A percentile compares a stretch with the other conserved stretches of the same genome.
Evolutionary conservation across 2,888 invertebrate genomes (phyloP).

Genomic region (Aphidius colemani): DNA sequence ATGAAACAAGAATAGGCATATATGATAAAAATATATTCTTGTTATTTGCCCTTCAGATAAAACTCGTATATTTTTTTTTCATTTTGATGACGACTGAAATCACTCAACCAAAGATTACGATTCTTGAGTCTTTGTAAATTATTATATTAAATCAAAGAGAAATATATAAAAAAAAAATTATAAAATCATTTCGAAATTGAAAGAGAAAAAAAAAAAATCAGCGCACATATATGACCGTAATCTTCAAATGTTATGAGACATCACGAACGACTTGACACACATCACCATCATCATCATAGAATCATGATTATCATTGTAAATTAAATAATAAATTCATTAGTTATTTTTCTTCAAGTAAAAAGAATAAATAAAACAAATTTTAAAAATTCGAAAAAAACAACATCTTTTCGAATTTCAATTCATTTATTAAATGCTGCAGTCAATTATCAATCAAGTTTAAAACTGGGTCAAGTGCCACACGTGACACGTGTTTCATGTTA

Average conservation of each 20-base stretch:
- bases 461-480: conserved; percentile 21
- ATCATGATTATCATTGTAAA: too few species aligned
- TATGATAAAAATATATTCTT: conserved; percentile 19
- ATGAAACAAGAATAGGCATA: conserved; percentile 20
- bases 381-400: too few species aligned
- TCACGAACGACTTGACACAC: too few species aligned
- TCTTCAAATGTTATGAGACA: too few species aligned
- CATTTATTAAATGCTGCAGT: background rate
- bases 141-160: too few species aligned
- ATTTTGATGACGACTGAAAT: too few species aligned
- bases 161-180: too few species aligned
- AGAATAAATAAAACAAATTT: background rate
- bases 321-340: too few species aligned
- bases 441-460: conserved; percentile 11
- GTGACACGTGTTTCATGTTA: conserved; percentile 8
- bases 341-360: background rate
- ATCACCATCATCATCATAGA: background rate
- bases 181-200: background rate
- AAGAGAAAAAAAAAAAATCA: conserved; percentile 6
- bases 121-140: too few species aligned
- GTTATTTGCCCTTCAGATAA: conserved; percentile 35
- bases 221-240: too few species aligned
- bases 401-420: too few species aligned
- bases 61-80: background rate
- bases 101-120: too few species aligned